Conservation (phyloP, 1,140 invertebrate species). For the Berghia stephanieae region DNA sequence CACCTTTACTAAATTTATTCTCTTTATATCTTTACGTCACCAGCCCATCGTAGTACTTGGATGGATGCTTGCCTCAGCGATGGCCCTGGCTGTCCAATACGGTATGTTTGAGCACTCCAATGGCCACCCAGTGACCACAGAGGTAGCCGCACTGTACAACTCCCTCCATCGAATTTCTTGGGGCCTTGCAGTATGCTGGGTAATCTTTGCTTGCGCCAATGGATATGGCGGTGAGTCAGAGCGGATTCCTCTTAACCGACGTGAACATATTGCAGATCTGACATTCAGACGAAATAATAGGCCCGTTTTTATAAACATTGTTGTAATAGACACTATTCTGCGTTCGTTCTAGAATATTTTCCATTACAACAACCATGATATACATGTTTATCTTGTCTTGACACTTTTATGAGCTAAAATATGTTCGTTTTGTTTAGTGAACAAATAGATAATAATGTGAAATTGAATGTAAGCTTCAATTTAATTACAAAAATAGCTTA, state of each 20-base stretch:
- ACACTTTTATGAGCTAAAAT: background rate
- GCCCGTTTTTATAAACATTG: background rate
- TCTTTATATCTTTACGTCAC: background rate
- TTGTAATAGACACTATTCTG: background rate
- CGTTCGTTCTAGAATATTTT: background rate
- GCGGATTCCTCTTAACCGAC: constrained; percentile 27
- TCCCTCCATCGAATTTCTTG: constrained; percentile 60
- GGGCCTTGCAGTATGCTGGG: constrained; percentile 64
- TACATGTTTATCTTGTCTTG: background rate
- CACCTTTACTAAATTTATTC: background rate
- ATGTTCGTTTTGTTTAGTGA: no score
- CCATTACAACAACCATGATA: no score
- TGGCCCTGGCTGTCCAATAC: constrained; percentile 42
- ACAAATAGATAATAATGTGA: no score
- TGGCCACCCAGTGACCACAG: constrained; percentile 33
- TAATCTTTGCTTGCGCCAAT: constrained; percentile 65
- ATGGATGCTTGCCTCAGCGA: constrained; percentile 41
- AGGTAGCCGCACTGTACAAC: constrained; percentile 56
- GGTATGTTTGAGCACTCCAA: constrained; percentile 42
- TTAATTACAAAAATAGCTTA: no score
- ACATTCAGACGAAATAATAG: constrained; percentile 70
- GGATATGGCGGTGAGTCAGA: constrained; percentile 47
- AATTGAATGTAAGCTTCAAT: no score
- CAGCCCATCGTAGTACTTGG: constrained; percentile 26
- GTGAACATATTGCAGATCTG: constrained; percentile 64